phyloP scores from a whole-genome alignment of 2,888 invertebrate genomes.

The Disparrhopalites patrizii region DNA sequence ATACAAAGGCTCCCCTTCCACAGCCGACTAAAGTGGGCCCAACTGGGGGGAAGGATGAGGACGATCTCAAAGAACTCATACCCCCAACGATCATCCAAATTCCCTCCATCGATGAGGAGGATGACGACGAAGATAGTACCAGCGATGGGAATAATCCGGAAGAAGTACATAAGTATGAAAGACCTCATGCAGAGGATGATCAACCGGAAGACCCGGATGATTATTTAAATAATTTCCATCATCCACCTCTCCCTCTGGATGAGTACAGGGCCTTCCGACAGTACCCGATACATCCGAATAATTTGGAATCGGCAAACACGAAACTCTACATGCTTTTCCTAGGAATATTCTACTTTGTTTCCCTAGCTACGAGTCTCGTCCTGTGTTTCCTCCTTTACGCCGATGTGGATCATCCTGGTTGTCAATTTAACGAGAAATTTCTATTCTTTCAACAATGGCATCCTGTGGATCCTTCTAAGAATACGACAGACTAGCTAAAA shows the following conservation, averaged over 20 bases:
- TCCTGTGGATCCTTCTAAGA: too few relatives aligned
- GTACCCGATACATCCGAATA: neutral
- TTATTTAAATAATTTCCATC: neutral
- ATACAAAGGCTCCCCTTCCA: too few relatives aligned
- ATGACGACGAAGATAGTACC: neutral
- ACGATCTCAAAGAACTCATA: too few relatives aligned
- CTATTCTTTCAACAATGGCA: neutral
- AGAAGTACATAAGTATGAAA: too few relatives aligned
- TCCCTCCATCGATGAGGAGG: neutral
- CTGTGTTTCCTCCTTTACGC: neutral
- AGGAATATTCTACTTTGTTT: neutral
- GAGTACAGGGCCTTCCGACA: neutral
- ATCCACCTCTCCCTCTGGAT: neutral
- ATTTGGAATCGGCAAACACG: neutral
- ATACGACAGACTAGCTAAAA: too few relatives aligned
- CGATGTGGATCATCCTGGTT: neutral
- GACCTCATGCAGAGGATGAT: too few relatives aligned
- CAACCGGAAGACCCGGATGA: neutral
- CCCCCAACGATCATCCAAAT: too few relatives aligned
- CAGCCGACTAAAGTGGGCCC: too few relatives aligned
- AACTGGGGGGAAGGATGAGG: too few relatives aligned
- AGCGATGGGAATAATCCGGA: too few relatives aligned
- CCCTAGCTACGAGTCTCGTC: neutral
- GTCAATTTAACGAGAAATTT: neutral
- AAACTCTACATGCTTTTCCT: neutral